phyloP scores from a whole-genome alignment of 2,113 vertebrate species.

The Notarius quadriscutis region DNA sequence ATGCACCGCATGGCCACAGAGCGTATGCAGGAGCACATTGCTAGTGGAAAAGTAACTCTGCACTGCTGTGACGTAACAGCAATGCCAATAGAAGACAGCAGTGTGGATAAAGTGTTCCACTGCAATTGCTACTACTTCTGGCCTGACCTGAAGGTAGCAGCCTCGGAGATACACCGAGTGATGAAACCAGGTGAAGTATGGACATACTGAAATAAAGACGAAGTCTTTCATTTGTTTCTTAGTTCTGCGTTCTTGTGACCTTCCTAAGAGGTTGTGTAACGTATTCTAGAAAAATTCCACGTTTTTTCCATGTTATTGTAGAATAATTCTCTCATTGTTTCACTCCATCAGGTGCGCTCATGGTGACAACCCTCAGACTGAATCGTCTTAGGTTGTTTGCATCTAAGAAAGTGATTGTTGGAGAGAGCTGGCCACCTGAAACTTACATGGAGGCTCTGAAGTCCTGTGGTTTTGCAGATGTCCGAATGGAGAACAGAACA shows the following conservation, averaged over 20 bases:
- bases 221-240: background rate
- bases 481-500: slow-evolving; percentile 64
- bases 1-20: slow-evolving; percentile 70
- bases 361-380: slow-evolving; percentile 66
- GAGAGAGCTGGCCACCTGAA: slow-evolving; percentile 66
- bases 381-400: background rate
- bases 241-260: background rate
- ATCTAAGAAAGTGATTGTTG: slow-evolving; percentile 53
- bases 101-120: slow-evolving; percentile 73
- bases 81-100: slow-evolving; percentile 66
- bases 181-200: slow-evolving; percentile 70
- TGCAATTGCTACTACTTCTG: slow-evolving; percentile 79
- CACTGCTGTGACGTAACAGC: slow-evolving; percentile 62
- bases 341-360: slow-evolving; percentile 59
- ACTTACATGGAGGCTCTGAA: slow-evolving; percentile 67
- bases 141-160: slow-evolving; percentile 66
- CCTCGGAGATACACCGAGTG: slow-evolving; percentile 66
- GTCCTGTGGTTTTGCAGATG: slow-evolving; percentile 66
- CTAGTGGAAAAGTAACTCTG: slow-evolving; percentile 64
- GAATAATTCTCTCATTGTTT: background rate
- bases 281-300: background rate
- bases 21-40: slow-evolving; percentile 57
- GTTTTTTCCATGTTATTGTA: background rate
- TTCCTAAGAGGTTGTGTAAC: background rate
- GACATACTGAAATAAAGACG: background rate